Evolutionary conservation across 2,797 vertebrate species (phyloP), one percentile per base, ranked within the genome.

Genomic region (Staurois parvus): DNA sequence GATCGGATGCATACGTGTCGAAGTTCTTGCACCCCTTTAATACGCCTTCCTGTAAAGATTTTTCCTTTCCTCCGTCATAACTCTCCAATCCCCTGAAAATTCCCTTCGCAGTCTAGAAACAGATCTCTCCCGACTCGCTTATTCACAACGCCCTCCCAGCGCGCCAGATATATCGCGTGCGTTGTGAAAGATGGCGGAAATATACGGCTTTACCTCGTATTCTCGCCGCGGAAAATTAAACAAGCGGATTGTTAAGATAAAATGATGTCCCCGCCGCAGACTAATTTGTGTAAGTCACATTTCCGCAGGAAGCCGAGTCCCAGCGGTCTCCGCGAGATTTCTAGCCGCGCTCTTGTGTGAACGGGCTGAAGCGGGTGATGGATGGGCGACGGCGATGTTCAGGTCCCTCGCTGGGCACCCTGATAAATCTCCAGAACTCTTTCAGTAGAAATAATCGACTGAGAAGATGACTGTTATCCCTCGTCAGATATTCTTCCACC

Each of bases 401-500:
- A 59, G 92, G 93, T 91, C 91, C 91, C 93, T 95, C 89, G 92
- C 94, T 93, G 94, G 88, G 93, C 90, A 94, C 91, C 92, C 91
- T 93, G 94, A 94, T 95, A 94, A 94, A 93, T 94, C 93, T 94
- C 94, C 94, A 93, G 94, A 93, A 93, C 94, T 94, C 92, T 24
- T 59, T 93, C 92, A 93, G 94, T 95, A 95, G 92, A 94, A 94
- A 94, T 94, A 93, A 93, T 91, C 91, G 93, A 8, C 21, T 1
- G 2, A 59, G 52, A 59, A 24, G 52, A 59, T 8, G 48, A 52
- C 15, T 19, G 19, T 21, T 52, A 52, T 52, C 52, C 52, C 4
- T 21, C 21, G 5, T 52, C 48, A 52, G 48, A 19, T 52, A 3
- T 52, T 0, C 11, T 45, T 2, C 42, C 42, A 45, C 42, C 48